Percentiles rank a stretch among this genome's conserved stretches.
Conservation (phyloP, 2,888 invertebrate species). For the Balanococcus diminutus region DNA sequence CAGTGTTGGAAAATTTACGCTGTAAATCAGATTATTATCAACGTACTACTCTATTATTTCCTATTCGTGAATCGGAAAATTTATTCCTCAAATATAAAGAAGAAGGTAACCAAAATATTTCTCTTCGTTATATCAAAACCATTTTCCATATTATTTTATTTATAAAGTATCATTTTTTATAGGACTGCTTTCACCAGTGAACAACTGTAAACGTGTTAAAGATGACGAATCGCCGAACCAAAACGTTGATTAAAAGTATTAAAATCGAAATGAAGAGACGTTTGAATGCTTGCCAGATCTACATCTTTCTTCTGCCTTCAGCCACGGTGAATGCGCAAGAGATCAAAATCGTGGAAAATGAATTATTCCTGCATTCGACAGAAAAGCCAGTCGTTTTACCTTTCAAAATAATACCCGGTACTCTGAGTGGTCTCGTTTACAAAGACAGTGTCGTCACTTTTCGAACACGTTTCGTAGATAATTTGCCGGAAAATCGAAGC, state of each 20-base stretch:
- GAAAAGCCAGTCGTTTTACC: background rate
- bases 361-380: background rate
- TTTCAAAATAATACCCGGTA: background rate
- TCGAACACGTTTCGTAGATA: background rate
- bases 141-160: too few species aligned
- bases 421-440: slow-evolving; percentile 26
- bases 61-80: slow-evolving; percentile 72
- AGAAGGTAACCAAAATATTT: slow-evolving; percentile 46
- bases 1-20: slow-evolving; percentile 89
- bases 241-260: slow-evolving; percentile 23
- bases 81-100: slow-evolving; percentile 64
- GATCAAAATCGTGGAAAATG: background rate
- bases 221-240: slow-evolving; percentile 24
- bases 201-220: background rate
- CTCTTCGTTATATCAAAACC: too few species aligned
- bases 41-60: slow-evolving; percentile 79
- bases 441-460: slow-evolving; percentile 1
- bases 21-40: slow-evolving; percentile 82
- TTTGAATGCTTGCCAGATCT: slow-evolving; percentile 46
- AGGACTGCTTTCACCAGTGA: background rate
- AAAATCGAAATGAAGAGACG: slow-evolving; percentile 40
- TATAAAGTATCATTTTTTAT: background rate
- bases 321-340: background rate
- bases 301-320: slow-evolving; percentile 21
- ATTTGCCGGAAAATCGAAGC: background rate